Conservation (phyloP, 2,113 vertebrate genomes). For the Neogale vison region DNA sequence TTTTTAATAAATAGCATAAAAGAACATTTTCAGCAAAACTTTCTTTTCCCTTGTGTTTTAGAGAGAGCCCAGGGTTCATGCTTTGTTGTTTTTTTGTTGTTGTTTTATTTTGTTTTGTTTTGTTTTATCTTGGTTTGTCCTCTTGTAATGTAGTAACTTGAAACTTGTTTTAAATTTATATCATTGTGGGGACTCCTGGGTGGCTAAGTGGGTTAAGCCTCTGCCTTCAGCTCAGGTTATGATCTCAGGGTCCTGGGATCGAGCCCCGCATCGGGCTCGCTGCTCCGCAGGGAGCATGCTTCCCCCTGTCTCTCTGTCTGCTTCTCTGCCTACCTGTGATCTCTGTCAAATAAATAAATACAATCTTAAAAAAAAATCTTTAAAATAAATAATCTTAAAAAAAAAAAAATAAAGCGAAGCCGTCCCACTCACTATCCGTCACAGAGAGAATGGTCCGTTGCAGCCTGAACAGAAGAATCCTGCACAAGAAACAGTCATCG, state of each 20-base stretch:
- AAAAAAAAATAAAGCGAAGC: background rate
- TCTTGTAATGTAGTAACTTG: background rate
- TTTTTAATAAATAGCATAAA: background rate
- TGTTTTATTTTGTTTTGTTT: too few species aligned
- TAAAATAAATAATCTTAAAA: too few species aligned
- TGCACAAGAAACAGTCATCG: background rate
- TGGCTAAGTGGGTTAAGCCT: too few species aligned
- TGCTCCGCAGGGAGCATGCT: too few species aligned
- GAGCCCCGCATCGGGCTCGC: too few species aligned
- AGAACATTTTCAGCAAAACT: background rate
- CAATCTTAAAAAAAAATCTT: too few species aligned
- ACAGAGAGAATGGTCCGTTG: background rate
- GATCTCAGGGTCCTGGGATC: too few species aligned
- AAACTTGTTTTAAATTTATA: background rate
- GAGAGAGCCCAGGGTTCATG: background rate
- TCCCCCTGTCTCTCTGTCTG: accelerated
- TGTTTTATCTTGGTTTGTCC: background rate
- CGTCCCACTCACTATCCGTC: background rate
- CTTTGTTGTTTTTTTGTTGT: background rate
- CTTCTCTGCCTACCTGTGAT: too few species aligned
- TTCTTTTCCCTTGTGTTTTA: background rate
- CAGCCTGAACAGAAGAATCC: background rate
- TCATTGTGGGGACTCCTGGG: background rate
- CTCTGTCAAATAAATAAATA: too few species aligned
- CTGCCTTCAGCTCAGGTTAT: too few species aligned